Percentiles rank a stretch among this genome's conserved stretches.
Evolutionary conservation across 2,888 invertebrate species (phyloP).

Genomic region (Notodonta ziczac): DNA sequence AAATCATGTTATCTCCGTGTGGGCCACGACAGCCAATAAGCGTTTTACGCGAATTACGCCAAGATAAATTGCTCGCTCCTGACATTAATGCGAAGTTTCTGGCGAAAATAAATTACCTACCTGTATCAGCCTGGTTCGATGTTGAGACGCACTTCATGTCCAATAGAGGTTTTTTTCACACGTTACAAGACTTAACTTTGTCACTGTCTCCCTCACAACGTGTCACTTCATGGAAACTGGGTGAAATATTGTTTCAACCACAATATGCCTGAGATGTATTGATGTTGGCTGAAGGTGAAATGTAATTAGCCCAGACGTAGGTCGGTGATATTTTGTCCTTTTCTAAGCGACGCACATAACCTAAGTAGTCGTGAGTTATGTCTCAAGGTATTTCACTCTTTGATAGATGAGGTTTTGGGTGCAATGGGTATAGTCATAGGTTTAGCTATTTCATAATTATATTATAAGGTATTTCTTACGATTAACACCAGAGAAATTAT

Average conservation of each 20-base stretch:
- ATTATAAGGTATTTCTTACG: too few species aligned
- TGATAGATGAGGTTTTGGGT: too few species aligned
- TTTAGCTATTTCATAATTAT: too few species aligned
- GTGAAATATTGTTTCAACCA: conserved; percentile 30
- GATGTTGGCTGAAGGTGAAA: conserved; percentile 5
- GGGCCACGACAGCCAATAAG: conserved; percentile 76
- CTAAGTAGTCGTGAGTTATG: neutral
- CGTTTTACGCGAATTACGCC: conserved; percentile 74
- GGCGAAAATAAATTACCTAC: conserved; percentile 72
- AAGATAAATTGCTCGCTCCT: conserved; percentile 73
- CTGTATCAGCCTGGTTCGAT: conserved; percentile 59
- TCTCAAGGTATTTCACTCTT: neutral
- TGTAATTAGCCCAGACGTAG: neutral
- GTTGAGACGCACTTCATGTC: conserved; percentile 46
- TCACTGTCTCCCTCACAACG: conserved; percentile 42
- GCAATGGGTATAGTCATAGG: too few species aligned
- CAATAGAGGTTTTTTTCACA: conserved; percentile 45
- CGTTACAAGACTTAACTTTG: conserved; percentile 49
- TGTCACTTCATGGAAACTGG: conserved; percentile 30
- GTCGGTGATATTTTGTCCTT: conserved; percentile 12
- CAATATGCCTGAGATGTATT: conserved; percentile 12
- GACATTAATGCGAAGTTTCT: conserved; percentile 75
- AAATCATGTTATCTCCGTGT: conserved; percentile 69
- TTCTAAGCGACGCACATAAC: neutral
- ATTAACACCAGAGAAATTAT: too few species aligned